phyloP scores from a whole-genome alignment of 1,140 invertebrate species.

The Achroia grisella region DNA sequence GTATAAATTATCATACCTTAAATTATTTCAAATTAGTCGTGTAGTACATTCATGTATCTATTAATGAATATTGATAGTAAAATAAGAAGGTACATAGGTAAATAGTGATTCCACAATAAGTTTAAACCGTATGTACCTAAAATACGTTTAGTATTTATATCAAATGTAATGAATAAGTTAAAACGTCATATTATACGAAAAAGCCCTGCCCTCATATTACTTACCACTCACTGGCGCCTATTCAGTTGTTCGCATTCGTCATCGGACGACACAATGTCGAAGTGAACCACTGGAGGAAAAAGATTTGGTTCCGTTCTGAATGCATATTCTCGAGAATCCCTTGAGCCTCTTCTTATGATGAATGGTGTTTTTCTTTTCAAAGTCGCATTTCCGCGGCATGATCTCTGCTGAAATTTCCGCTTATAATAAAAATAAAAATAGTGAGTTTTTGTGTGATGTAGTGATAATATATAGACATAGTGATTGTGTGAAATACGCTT shows the following conservation, averaged over 20 bases:
- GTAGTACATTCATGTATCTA: no score
- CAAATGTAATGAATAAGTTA: constrained; percentile 13
- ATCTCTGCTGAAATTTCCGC: constrained; percentile 15
- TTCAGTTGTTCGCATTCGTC: constrained; percentile 26
- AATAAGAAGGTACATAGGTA: no score
- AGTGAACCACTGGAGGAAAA: constrained; percentile 33
- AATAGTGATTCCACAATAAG: no score
- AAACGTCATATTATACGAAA: constrained; percentile 2
- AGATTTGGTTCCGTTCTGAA: constrained; percentile 52
- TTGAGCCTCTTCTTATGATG: constrained; percentile 47
- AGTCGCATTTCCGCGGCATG: constrained; percentile 38
- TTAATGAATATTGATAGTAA: no score
- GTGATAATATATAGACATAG: no score
- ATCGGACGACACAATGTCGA: constrained; percentile 23
- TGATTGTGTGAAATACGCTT: no score
- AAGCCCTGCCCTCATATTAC: constrained; percentile 16
- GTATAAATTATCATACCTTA: no score
- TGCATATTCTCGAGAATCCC: constrained; percentile 41
- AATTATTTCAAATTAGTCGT: no score
- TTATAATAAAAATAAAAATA: not conserved
- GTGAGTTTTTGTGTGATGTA: not conserved
- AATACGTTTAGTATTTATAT: not conserved
- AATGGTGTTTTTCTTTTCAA: constrained; percentile 56
- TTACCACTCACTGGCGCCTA: constrained; percentile 14
- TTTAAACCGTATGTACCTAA: no score